Evolutionary conservation across 2,888 invertebrate genomes (phyloP), one percentile per base, ranked within the genome.

Genomic region (Mactromeris polynyma): DNA sequence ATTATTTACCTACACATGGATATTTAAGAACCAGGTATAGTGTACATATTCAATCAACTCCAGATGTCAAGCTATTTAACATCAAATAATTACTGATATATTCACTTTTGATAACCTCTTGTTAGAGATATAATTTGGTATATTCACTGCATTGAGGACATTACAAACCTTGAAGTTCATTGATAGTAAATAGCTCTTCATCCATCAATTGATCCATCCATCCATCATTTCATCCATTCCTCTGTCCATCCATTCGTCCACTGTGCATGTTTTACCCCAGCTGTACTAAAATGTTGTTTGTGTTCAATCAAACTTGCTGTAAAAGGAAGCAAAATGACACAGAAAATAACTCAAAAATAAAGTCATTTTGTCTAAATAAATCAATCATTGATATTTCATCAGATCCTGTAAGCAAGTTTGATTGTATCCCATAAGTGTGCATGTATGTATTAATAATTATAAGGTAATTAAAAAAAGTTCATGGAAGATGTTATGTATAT

Each of bases 101-200:
- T 58, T 58, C 21, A n/a, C n/a, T 58, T 58, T 58, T 58, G n/a
- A 9, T 26, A 9, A 64, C 26, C 6, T 64, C 9, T 26, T 46
- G 46, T 46, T 17, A 3, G 6, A 46, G 46, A 17, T 14, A 46
- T 17, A 2, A 46, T 11, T 17, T 17, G 2, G 14, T 46, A 46
- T 46, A 46, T 17, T 1, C 46, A 11, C 17, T 46, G 17, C 46
- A 46, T 46, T 46, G 2, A 46, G 46, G 9, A 14, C 1, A 17
- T 46, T 46, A 17, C n/a, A 46, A 46, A 46, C 17, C 6, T 46
- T 46, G n/a, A n/a, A 6, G 58, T 58, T 26, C 58, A 58, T 58
- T 58, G n/a, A n/a, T n/a, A n/a, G n/a, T n/a, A 58, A 17, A 73
- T 73, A 73, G 73, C 73, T 73, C 73, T 73, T 58, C 58, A 58